Evolutionary conservation across 2,113 vertebrate species (phyloP).

Genomic region (Carassius auratus): DNA sequence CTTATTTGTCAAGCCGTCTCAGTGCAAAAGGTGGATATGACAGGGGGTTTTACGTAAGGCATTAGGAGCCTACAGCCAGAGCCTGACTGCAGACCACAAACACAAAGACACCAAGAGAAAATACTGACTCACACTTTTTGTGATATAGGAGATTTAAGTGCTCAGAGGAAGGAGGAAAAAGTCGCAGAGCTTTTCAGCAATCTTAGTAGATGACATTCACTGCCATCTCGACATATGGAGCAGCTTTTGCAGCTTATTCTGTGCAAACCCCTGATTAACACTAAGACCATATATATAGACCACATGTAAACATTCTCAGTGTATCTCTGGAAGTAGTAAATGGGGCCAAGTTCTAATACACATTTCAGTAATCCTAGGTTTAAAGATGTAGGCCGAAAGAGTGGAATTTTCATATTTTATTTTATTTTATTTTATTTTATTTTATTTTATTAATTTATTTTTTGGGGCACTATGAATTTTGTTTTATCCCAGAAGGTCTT

Average conservation of each 20-base stretch:
- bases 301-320: constrained; percentile 65
- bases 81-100: constrained; percentile 63
- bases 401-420: not conserved
- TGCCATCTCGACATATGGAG: constrained; percentile 68
- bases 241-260: constrained; percentile 62
- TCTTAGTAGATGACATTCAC: constrained; percentile 24
- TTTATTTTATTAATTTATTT: not conserved
- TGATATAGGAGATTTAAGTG: constrained; percentile 22
- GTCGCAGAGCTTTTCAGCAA: constrained; percentile 4
- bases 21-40: constrained; percentile 71
- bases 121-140: not conserved
- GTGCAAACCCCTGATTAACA: constrained; percentile 57
- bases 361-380: constrained; percentile 24
- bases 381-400: not conserved
- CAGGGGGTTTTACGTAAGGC: constrained; percentile 71
- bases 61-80: constrained; percentile 55
- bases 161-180: not conserved
- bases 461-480: not conserved
- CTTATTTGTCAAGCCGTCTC: constrained; percentile 78
- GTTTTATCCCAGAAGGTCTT: no score
- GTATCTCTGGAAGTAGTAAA: constrained; percentile 7
- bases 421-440: not conserved
- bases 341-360: not conserved
- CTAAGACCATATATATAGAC: constrained; percentile 54
- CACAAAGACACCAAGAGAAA: constrained; percentile 27